Conservation (phyloP, 2,888 invertebrate species). For the Acrocera orbiculus region DNA sequence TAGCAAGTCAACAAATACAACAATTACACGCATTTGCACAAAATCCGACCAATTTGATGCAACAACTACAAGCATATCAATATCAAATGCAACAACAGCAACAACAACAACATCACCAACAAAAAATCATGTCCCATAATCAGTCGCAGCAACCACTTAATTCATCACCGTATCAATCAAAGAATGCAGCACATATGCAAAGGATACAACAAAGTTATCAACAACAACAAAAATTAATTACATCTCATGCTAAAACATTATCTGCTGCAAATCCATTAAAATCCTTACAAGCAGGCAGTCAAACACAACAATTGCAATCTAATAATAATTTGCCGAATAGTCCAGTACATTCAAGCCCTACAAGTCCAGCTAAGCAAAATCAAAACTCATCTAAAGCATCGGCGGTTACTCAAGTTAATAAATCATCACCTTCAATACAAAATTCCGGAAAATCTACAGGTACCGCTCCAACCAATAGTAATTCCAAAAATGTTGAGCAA, state of each 20-base stretch:
- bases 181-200: slow-evolving; percentile 29
- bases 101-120: slow-evolving; percentile 23
- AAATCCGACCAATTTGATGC: slow-evolving; percentile 19
- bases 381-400: background rate
- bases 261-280: slow-evolving; percentile 5
- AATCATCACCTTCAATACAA: no score
- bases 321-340: no score
- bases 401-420: no score
- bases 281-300: no score
- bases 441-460: no score
- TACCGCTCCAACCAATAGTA: no score
- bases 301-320: no score
- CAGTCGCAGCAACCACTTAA: slow-evolving; percentile 6
- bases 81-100: slow-evolving; percentile 33
- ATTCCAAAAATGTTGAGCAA: no score
- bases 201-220: slow-evolving; percentile 17
- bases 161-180: slow-evolving; percentile 20
- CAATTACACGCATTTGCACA: slow-evolving; percentile 18
- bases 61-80: slow-evolving; percentile 21
- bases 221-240: slow-evolving; percentile 18
- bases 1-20: slow-evolving; percentile 18
- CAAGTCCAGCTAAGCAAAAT: background rate
- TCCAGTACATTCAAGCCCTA: slow-evolving; percentile 14
- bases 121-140: slow-evolving; percentile 4
- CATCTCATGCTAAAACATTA: slow-evolving; percentile 5